A percentile compares a stretch with the other conserved stretches of the same genome.
phyloP scores from a whole-genome alignment of 23 tunicate species.

The Styela clava region DNA sequence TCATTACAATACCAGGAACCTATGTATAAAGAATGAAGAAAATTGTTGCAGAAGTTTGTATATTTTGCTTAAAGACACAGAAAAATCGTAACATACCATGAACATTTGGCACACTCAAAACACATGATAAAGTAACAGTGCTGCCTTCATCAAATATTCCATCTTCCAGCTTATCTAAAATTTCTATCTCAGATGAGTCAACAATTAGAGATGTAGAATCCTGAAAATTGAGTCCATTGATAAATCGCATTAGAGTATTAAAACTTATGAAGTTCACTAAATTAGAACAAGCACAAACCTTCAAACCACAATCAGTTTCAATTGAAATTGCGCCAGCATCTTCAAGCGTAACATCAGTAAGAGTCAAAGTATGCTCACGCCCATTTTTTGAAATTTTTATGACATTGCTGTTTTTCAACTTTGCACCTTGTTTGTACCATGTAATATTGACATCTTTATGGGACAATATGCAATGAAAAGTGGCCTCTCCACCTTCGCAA shows the following conservation, averaged over 20 bases:
- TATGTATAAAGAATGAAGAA: neutral
- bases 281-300: too few species aligned
- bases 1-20: constrained; percentile 87
- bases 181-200: constrained; percentile 37
- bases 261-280: neutral
- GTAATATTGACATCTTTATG: constrained; percentile 68
- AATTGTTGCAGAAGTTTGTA: neutral
- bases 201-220: constrained; percentile 50
- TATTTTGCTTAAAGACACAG: neutral
- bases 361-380: constrained; percentile 32
- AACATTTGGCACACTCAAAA: constrained; percentile 62
- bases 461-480: constrained; percentile 55
- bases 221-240: constrained; percentile 16
- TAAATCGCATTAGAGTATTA: too few species aligned
- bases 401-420: constrained; percentile 37
- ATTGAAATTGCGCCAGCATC: constrained; percentile 62
- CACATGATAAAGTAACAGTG: constrained; percentile 44
- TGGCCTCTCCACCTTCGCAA: constrained; percentile 44
- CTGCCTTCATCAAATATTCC: constrained; percentile 40
- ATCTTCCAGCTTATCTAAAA: constrained; percentile 49
- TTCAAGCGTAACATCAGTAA: constrained; percentile 31
- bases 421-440: constrained; percentile 71
- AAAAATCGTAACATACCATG: constrained; percentile 35
- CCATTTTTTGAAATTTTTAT: constrained; percentile 43
- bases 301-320: constrained; percentile 43